phyloP scores from a whole-genome alignment of 2,888 invertebrate species.

The Ormyrus thymus region DNA sequence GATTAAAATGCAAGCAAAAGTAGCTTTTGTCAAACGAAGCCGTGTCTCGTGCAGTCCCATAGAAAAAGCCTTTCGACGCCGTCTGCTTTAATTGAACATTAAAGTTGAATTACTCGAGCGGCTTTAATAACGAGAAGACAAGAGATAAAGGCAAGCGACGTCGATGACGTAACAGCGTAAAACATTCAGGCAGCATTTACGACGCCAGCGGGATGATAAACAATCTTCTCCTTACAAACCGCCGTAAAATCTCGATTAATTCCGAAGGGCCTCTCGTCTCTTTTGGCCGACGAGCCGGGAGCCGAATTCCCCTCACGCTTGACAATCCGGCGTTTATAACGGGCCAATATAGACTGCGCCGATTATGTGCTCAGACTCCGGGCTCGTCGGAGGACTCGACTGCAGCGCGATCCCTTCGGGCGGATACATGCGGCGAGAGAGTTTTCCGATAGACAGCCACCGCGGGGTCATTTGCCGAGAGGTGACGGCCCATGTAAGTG shows the following conservation, averaged over 20 bases:
- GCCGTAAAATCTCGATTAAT: no score
- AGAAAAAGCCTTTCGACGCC: not conserved
- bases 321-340: not conserved
- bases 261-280: no score
- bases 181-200: no score
- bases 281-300: not conserved
- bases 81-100: no score
- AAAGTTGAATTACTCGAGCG: no score
- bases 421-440: constrained; percentile 38
- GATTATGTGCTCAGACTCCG: constrained; percentile 19
- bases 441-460: constrained; percentile 56
- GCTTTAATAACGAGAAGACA: no score
- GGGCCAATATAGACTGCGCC: not conserved
- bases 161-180: no score
- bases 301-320: constrained; percentile 9
- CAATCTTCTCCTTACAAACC: no score
- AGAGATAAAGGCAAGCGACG: not conserved
- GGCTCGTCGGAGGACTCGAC: not conserved
- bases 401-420: not conserved
- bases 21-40: no score
- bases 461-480: constrained; percentile 62
- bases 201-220: no score
- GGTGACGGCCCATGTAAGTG: constrained; percentile 66
- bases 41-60: no score
- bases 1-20: no score